A percentile compares a stretch with the other conserved stretches of the same genome.
phyloP scores from a whole-genome alignment of 2,888 invertebrate genomes.

The Euplexia lucipara region DNA sequence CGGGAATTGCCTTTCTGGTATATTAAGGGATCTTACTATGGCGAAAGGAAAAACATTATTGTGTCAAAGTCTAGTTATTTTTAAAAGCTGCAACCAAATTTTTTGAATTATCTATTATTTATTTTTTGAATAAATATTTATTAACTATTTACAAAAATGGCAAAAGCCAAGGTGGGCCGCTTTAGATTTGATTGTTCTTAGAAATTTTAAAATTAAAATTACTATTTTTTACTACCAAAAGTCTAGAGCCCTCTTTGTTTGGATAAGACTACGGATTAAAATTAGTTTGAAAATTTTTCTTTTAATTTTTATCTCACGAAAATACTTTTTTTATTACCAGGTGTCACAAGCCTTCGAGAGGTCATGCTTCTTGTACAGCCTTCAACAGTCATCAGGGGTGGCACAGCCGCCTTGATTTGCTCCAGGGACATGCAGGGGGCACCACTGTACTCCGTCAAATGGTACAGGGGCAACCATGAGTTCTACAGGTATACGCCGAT shows the following conservation, averaged over 20 bases:
- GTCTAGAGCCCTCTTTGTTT: too few species aligned
- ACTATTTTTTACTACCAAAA: background rate
- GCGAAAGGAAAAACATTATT: too few species aligned
- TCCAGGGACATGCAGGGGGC: slow-evolving; percentile 94
- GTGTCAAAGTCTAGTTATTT: too few species aligned
- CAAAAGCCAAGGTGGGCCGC: too few species aligned
- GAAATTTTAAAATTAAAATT: background rate
- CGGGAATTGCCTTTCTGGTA: too few species aligned
- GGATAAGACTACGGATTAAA: too few species aligned
- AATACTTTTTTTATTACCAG: slow-evolving; percentile 74
- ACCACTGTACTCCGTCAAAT: slow-evolving; percentile 96
- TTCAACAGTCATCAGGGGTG: slow-evolving; percentile 92
- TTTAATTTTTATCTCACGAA: background rate
- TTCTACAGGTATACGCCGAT: slow-evolving; percentile 96
- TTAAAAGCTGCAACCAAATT: too few species aligned
- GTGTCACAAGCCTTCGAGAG: slow-evolving; percentile 93
- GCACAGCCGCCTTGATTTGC: slow-evolving; percentile 93
- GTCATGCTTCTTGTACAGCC: slow-evolving; percentile 94
- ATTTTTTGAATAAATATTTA: too few species aligned
- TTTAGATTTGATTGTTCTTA: background rate
- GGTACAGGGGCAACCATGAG: slow-evolving; percentile 96
- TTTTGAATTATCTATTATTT: too few species aligned
- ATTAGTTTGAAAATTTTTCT: too few species aligned
- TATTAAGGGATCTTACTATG: too few species aligned
- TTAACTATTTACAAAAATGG: too few species aligned